Base-by-base conservation (phyloP, 2,888 invertebrate genomes). In the Leucophenga montana region DNA sequence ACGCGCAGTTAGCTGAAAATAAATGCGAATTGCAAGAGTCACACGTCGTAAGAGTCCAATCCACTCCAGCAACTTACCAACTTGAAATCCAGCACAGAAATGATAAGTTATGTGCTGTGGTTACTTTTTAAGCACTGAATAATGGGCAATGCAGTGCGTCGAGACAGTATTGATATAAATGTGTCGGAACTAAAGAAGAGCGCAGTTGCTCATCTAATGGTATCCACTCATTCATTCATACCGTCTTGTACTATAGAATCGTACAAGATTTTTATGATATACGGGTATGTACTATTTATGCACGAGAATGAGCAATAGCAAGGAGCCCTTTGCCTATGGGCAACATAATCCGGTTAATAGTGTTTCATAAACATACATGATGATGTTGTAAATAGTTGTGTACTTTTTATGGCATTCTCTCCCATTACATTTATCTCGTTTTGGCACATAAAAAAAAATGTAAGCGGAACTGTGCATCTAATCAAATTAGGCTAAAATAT, bases 91-190 rank as follows among this genome's bases (percentile, higher is more conserved):
- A 50, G 18, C 6, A 50, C 16, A 50, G n/a, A 59, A 59, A 59
- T 59, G 59, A 59, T 31, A 16, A 59, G 31, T 31, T 59, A 33
- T 33, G 56, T 22, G 33, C 18, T 59, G 33, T 31, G 59, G 33
- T 59, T 59, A 59, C 16, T 59, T n/a, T 39, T 31, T 31, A 59
- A 59, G 59, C 59, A 59, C 59, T 33, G 59, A 59, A 59, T 59
- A 59, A 59, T 59, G 59, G 14, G 14, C 22, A 16, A 31, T n/a
- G 31, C 18, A 16, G 13, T 22, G 59, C 6, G 39, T 11, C 39
- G 11, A 39, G 39, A 39, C 39, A 39, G 8, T 39, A 56, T 56
- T 56, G 56, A 56, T 22, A 56, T 56, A 56, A 56, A 56, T 56
- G 27, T 22, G 56, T 20, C 56, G 6, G 9, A 11, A 56, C 27